Evolutionary conservation across 2,797 vertebrate genomes (phyloP).

Genomic region (Hippocampus kuda): DNA sequence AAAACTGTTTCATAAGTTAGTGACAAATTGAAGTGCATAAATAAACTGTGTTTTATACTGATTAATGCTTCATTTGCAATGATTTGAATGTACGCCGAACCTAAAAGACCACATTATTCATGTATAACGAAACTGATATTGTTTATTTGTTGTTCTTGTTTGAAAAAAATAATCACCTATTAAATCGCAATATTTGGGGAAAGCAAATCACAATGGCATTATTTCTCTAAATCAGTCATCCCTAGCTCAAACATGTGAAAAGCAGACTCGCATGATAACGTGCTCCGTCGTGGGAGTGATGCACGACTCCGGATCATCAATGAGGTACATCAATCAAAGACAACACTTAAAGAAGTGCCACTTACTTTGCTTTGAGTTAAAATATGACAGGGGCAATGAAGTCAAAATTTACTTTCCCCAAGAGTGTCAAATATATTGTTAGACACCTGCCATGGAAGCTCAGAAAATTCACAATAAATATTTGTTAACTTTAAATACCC

Average conservation of each 20-base stretch:
- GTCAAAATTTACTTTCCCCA: conserved; percentile 15
- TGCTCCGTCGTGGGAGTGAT: conserved; percentile 38
- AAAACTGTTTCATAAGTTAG: too few relatives aligned
- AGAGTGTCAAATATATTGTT: conserved; percentile 28
- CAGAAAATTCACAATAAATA: conserved; percentile 42
- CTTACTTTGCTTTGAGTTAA: conserved; percentile 17
- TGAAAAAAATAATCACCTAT: too few relatives aligned
- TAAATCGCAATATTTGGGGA: too few relatives aligned
- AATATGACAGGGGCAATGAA: conserved; percentile 18
- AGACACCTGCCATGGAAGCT: conserved; percentile 39
- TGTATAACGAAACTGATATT: too few relatives aligned
- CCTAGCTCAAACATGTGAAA: conserved; percentile 21
- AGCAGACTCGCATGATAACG: conserved; percentile 36
- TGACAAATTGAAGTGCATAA: too few relatives aligned
- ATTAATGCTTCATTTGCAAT: too few relatives aligned
- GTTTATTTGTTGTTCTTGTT: too few relatives aligned
- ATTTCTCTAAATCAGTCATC: too few relatives aligned
- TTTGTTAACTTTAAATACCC: conserved; percentile 40
- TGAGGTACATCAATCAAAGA: conserved; percentile 6
- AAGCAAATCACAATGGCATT: too few relatives aligned
- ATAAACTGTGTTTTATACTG: too few relatives aligned
- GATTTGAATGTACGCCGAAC: too few relatives aligned
- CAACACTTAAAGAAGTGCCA: background rate
- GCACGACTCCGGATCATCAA: conserved; percentile 32
- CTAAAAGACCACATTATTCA: too few relatives aligned